Evolutionary conservation across 1,140 invertebrate species (phyloP), one percentile per base, ranked within the genome.

Genomic region (Drosophila orena): DNA sequence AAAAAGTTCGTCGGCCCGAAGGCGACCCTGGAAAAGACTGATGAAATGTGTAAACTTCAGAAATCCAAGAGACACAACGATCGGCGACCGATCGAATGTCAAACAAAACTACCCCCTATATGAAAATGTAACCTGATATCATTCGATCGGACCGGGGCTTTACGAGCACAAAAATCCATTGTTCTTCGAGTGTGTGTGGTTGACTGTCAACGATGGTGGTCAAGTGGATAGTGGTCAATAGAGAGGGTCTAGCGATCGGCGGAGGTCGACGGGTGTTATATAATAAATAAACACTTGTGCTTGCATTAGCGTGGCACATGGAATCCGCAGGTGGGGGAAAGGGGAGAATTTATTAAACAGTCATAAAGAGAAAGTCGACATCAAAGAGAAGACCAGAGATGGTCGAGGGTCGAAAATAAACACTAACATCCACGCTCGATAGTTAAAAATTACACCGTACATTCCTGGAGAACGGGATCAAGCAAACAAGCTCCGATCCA

Each of bases 251-350:
- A 38, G 59, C 37, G 49, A 17, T 56, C 54, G 22, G 22, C 15
- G 22, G 34, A 38, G 72, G 47, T 70, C 64, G 75, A 57, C 74
- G 69, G 88, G 88, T 91, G 88, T 91, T 88, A 88, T 77, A 86
- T 90, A 91, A 80, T 81, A 90, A 77, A 90, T 88, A 91, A 86
- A 91, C 86, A 90, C 86, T 90, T 90, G 88, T 80, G 72, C 50
- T 90, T 72, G 88, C 81, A 90, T 81, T 79, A 79, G 61, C 78
- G 73, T 77, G 71, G 54, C 60, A 73, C 59, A 66, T 52, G 52
- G 57, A 57, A 49, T 53, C 53, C 46, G 54, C 34, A 30, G 42
- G 20, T 20, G 3, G 24, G 27, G 53, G 47, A 49, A 65, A 35
- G 37, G 46, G 20, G 43, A 38, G 42, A 74, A 81, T 85, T 72